Conservation (phyloP, 2,113 vertebrate genomes). For the Corythornis madagascariensis region DNA sequence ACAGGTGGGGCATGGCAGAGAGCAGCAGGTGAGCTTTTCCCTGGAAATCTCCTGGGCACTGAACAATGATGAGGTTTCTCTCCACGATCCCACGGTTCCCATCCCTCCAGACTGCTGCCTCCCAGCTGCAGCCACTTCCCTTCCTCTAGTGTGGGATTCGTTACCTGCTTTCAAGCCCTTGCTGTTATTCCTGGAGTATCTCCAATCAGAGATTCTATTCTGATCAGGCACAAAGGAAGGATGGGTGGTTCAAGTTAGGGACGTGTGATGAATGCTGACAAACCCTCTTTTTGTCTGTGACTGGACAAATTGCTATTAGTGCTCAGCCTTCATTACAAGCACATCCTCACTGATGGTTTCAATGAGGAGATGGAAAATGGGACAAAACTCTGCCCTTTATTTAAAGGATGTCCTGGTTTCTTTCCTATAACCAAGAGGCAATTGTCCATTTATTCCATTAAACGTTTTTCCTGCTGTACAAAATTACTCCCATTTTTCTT, state of each 20-base stretch:
- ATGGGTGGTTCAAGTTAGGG: not conserved
- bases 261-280: not conserved
- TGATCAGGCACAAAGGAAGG: not conserved
- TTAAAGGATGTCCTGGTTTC: not conserved
- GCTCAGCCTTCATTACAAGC: not conserved
- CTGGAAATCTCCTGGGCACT: not conserved
- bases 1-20: not conserved
- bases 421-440: not conserved
- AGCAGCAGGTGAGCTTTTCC: not conserved
- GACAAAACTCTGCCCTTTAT: not conserved
- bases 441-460: slow-evolving; percentile 14
- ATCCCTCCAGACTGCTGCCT: not conserved
- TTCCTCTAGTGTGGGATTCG: not conserved
- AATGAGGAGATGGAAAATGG: not conserved
- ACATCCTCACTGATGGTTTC: not conserved
- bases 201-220: not conserved
- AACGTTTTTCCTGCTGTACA: not conserved
- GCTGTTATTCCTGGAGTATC: not conserved
- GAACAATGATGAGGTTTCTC: not conserved
- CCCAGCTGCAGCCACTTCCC: not conserved
- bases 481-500: slow-evolving; percentile 18
- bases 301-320: not conserved
- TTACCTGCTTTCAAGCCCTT: not conserved
- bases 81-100: not conserved
- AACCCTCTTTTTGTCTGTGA: not conserved